phyloP scores from a whole-genome alignment of 2,113 vertebrate species.

The Columbina picui region DNA sequence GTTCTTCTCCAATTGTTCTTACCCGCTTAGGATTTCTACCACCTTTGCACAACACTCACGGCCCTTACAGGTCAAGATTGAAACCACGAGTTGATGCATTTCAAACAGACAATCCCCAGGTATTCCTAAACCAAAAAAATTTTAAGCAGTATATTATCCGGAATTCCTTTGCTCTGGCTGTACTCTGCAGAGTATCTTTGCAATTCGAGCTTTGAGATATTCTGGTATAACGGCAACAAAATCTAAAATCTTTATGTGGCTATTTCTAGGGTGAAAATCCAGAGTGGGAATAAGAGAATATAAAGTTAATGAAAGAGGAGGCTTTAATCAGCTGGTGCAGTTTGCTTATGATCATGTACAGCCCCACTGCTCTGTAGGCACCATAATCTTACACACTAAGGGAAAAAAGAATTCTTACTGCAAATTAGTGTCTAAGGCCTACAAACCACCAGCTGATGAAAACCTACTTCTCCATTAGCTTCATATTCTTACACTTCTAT shows the following conservation, averaged over 20 bases:
- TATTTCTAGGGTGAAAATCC: not conserved
- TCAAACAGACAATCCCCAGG: not conserved
- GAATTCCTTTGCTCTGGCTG: not conserved
- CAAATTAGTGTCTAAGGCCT: not conserved
- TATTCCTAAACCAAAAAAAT: not conserved
- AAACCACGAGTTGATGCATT: not conserved
- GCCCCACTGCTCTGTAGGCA: not conserved
- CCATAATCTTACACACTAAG: not conserved
- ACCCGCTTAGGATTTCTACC: not conserved
- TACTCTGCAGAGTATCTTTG: not conserved
- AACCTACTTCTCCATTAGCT: not conserved
- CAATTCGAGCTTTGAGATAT: not conserved
- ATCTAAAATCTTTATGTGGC: not conserved
- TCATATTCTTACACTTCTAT: not conserved
- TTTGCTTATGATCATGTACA: not conserved
- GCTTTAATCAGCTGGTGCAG: not conserved
- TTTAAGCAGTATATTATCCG: accelerated
- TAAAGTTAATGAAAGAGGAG: not conserved
- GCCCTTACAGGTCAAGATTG: not conserved
- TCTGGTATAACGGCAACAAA: not conserved
- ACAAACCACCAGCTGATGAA: constrained; percentile 10
- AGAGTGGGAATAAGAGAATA: not conserved
- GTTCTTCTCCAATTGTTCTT: not conserved
- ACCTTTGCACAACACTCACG: not conserved
- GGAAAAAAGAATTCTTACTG: constrained; percentile 29